phyloP scores from a whole-genome alignment of 2,888 invertebrate species.

The Ennomos quercinarius region DNA sequence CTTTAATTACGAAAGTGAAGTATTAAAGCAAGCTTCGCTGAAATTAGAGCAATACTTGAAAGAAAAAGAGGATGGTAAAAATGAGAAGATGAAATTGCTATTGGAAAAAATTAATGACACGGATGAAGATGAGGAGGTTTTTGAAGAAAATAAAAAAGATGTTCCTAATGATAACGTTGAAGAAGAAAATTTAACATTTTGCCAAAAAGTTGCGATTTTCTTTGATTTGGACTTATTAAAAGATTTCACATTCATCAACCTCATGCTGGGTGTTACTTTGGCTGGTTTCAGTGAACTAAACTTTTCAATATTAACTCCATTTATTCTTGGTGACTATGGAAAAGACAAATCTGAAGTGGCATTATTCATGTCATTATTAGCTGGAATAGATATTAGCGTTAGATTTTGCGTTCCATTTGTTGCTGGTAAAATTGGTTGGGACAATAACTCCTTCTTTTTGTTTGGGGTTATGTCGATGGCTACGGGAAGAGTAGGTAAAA shows the following conservation, averaged over 20 bases:
- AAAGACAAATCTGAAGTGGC: constrained; percentile 87
- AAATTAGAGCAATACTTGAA: constrained; percentile 81
- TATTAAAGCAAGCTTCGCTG: constrained; percentile 82
- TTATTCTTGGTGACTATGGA: constrained; percentile 89
- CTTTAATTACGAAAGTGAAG: constrained; percentile 86
- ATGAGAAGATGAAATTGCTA: constrained; percentile 64
- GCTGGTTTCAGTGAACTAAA: constrained; percentile 90
- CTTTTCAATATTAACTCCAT: constrained; percentile 90
- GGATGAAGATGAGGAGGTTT: constrained; percentile 66
- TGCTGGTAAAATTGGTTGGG: constrained; percentile 89
- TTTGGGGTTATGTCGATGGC: constrained; percentile 89
- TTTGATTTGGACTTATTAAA: constrained; percentile 89
- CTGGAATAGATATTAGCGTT: constrained; percentile 87
- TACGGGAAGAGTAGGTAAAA: constrained; percentile 87
- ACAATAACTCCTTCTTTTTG: constrained; percentile 89
- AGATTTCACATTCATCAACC: constrained; percentile 88
- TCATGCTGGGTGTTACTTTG: constrained; percentile 89
- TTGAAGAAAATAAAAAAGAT: constrained; percentile 52
- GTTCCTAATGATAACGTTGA: constrained; percentile 53
- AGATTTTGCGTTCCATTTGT: constrained; percentile 89
- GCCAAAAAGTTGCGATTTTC: constrained; percentile 86
- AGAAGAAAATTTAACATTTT: constrained; percentile 68
- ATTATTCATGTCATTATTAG: constrained; percentile 88
- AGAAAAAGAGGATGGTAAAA: constrained; percentile 63
- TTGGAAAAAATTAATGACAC: constrained; percentile 56